Evolutionary conservation across 2,888 invertebrate species (phyloP), one percentile per base, ranked within the genome.

Genomic region (Steinernema carpocapsae): DNA sequence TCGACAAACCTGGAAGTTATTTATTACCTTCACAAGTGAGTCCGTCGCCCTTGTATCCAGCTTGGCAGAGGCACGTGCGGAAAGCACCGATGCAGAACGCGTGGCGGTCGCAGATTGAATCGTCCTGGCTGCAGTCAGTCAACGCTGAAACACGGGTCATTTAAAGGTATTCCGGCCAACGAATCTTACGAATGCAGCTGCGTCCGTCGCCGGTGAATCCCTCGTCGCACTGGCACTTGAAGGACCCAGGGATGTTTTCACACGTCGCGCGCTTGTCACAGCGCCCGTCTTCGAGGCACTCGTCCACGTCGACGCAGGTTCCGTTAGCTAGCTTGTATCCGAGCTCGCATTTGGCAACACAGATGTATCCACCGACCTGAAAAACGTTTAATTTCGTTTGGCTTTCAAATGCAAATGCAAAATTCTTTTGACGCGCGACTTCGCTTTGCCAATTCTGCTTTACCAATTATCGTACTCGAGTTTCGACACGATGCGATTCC

Each of bases 11-110:
- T n/a, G n/a, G n/a, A n/a, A n/a, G n/a, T n/a, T n/a, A n/a, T n/a
- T n/a, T n/a, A 32, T 22, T 71, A 83, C 84, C 84, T 52, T 80
- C 76, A 64, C 85, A 85, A 43, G 79, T 80, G 64, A 83, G 76
- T 56, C 86, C 86, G 70, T 86, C 84, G 48, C 86, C 86, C 37
- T 78, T 74, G 75, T 85, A 86, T 48, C 86, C 86, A 7, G 80
- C 76, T 51, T 80, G 75, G 72, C 86, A 86, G 52, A 81, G 74
- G 72, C 86, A 86, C 77, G 81, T 80, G 71, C 82, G 80, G n/a
- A 84, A 73, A 10, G 79, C 75, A 2, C 76, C 71, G 29, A 85
- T 71, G 71, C 86, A 86, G 64, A 76, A 78, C 14, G 85, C 87
- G 74, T 86, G 83, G 14, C 82, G 75, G 77, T 87, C 82, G 71